A percentile compares a stretch with the other conserved stretches of the same genome.
These are phyloP conservation scores for Apamea sordens DNA, from an alignment of 2,888 invertebrate genomes.

Conservation along the genomic window DNA sequence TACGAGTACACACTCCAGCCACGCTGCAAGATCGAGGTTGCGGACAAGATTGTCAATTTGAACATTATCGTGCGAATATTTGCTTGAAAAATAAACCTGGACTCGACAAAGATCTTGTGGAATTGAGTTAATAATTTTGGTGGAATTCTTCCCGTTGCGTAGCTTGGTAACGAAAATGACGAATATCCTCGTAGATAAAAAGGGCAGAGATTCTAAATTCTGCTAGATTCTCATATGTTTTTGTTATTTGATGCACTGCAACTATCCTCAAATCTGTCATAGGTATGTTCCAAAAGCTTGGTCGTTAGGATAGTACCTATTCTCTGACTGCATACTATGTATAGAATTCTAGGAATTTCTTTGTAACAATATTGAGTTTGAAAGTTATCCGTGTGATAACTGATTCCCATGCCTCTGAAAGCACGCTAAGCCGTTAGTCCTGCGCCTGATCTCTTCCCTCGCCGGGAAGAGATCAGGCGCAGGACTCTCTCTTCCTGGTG, in stretches of 20 bases:
- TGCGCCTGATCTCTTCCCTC: background rate
- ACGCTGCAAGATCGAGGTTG: constrained; percentile 18
- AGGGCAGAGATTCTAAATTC: background rate
- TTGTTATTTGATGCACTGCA: background rate
- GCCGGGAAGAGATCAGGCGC: no score
- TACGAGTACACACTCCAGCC: constrained; percentile 6
- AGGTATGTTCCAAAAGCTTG: background rate
- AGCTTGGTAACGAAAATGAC: background rate
- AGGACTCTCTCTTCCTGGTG: background rate
- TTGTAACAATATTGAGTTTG: no score
- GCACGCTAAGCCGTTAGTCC: background rate
- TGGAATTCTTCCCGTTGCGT: background rate
- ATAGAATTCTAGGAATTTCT: no score
- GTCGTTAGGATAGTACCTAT: no score
- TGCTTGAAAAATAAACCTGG: constrained; percentile 7
- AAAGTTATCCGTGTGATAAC: no score
- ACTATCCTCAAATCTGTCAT: background rate
- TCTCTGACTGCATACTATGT: background rate
- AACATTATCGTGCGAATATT: constrained; percentile 3
- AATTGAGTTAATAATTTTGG: background rate
- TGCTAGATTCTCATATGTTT: background rate
- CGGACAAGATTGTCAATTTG: constrained; percentile 28
- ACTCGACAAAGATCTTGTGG: background rate
- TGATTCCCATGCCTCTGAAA: background rate
- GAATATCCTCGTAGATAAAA: background rate